phyloP scores from a whole-genome alignment of 2,113 vertebrate species.

The Nestor notabilis region DNA sequence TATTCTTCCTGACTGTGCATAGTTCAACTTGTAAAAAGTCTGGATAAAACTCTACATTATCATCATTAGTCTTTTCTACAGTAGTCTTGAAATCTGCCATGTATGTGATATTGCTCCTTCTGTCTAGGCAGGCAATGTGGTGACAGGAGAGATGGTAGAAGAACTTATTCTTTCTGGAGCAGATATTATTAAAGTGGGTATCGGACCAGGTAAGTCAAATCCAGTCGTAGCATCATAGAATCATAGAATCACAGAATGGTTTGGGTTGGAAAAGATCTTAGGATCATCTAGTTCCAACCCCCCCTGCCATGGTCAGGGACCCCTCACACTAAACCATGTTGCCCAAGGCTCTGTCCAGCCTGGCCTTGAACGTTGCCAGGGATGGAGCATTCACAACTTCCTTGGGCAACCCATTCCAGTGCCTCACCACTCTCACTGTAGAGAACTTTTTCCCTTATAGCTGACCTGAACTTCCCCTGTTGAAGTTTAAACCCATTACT shows the following conservation, averaged over 20 bases:
- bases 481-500: background rate
- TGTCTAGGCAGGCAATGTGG: slow-evolving; percentile 94
- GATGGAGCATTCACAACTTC: background rate
- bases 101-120: slow-evolving; percentile 25
- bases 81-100: background rate
- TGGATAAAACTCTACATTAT: background rate
- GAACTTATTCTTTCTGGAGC: slow-evolving; percentile 96
- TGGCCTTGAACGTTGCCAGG: background rate
- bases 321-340: background rate
- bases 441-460: background rate
- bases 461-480: background rate
- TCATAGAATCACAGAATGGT: background rate
- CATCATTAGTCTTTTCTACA: background rate
- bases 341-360: background rate
- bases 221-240: background rate
- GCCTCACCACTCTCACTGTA: background rate
- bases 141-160: slow-evolving; percentile 99
- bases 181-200: slow-evolving; percentile 98
- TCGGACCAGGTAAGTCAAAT: slow-evolving; percentile 88
- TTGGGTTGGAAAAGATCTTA: background rate
- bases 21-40: background rate
- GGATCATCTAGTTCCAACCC: background rate
- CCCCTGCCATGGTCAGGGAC: background rate
- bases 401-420: background rate
- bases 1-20: background rate